Evolutionary conservation across 2,888 invertebrate genomes (phyloP).

Genomic region (Tanytarsus gracilentus): DNA sequence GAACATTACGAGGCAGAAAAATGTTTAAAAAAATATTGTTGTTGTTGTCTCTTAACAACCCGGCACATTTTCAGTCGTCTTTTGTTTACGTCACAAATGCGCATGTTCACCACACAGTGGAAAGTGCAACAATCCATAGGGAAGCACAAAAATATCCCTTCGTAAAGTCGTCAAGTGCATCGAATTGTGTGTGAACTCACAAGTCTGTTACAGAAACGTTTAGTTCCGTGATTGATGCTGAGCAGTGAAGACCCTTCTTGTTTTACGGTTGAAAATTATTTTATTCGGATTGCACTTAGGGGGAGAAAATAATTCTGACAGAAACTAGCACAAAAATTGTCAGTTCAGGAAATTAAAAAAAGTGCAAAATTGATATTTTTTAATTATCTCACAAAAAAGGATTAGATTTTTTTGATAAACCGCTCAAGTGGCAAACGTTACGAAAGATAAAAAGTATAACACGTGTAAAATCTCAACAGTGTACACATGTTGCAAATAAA

Average conservation of each 20-base stretch:
- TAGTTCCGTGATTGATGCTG: constrained; percentile 8
- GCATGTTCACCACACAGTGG: background rate
- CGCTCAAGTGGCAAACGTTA: too few species aligned
- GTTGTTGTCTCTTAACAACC: background rate
- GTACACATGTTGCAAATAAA: too few species aligned
- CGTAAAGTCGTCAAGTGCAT: constrained; percentile 9
- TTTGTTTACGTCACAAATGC: background rate
- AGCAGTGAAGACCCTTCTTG: constrained; percentile 2
- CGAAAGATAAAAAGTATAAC: too few species aligned
- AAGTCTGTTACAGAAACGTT: constrained; percentile 3
- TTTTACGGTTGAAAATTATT: background rate
- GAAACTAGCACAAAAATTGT: background rate
- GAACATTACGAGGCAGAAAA: too few species aligned
- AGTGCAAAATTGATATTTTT: too few species aligned
- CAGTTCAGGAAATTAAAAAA: too few species aligned
- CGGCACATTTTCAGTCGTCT: background rate
- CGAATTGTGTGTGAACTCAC: background rate
- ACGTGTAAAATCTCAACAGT: too few species aligned
- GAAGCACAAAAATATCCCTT: background rate
- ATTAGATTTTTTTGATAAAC: too few species aligned
- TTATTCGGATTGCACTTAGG: background rate
- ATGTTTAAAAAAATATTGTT: too few species aligned
- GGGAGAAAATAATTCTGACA: background rate
- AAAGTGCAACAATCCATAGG: constrained; percentile 15
- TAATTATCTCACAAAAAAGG: too few species aligned